Evolutionary conservation across 2,888 invertebrate species (phyloP).

Genomic region (Priocnemis perturbator): DNA sequence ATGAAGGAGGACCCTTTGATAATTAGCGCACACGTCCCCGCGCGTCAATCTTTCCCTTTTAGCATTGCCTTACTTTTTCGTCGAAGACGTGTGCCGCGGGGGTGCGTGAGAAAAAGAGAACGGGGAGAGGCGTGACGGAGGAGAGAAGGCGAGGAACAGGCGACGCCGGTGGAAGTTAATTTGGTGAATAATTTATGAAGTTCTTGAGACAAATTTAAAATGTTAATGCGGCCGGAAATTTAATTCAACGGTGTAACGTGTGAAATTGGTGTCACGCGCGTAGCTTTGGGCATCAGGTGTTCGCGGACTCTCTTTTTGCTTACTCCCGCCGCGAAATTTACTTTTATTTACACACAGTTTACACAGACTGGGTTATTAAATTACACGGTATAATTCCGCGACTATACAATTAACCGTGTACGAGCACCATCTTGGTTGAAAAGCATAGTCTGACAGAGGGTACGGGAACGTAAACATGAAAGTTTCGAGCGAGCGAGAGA

Average conservation of each 20-base stretch:
- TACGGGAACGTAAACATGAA: slow-evolving; percentile 31
- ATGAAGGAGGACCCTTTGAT: slow-evolving; percentile 44
- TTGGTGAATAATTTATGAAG: slow-evolving; percentile 29
- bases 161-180: slow-evolving; percentile 24
- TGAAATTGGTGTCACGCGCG: too few species aligned
- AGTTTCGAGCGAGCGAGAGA: slow-evolving; percentile 38
- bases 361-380: slow-evolving; percentile 37
- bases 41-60: slow-evolving; percentile 21
- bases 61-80: slow-evolving; percentile 12
- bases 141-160: slow-evolving; percentile 11
- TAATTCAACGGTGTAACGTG: too few species aligned
- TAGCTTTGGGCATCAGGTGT: background rate
- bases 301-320: background rate
- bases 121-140: slow-evolving; percentile 1
- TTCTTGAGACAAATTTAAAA: background rate
- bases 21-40: slow-evolving; percentile 37
- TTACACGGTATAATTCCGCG: slow-evolving; percentile 53
- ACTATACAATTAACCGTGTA: slow-evolving; percentile 55
- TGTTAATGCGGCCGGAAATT: background rate
- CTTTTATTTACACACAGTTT: too few species aligned
- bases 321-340: background rate
- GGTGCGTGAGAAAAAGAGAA: background rate
- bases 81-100: slow-evolving; percentile 15
- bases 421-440: slow-evolving; percentile 16
- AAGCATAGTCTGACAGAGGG: slow-evolving; percentile 14